Evolutionary conservation across 1,140 invertebrate genomes (phyloP), one percentile per base, ranked within the genome.

Genomic region (Bombus pascuorum): DNA sequence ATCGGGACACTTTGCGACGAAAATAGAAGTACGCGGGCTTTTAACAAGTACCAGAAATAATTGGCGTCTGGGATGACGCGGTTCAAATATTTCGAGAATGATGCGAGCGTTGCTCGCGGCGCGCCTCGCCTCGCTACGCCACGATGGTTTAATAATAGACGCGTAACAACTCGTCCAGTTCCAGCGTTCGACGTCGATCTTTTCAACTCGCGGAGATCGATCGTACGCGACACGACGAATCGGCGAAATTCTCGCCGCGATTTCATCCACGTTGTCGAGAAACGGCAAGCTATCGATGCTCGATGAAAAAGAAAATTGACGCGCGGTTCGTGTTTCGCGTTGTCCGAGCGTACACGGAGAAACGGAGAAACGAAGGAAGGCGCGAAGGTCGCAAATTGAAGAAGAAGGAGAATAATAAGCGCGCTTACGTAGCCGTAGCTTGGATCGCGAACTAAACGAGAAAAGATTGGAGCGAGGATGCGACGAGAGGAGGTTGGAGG

Each of bases 11-110:
- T 53, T 53, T 53, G 47, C 47, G 47, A 53, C 47, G 1, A 91
- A 91, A 92, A 91, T 91, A 92, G 85, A 88, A 80, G 68, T 42
- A 68, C 28, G 75, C 85, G 83, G 78, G 86, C 83, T 74, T 90
- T 91, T 88, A 88, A 89, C 87, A 82, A 85, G 87, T 82, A 72
- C 57, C 71, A 81, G 79, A 72, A 73, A 87, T 87, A 87, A 74
- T 85, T 88, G 86, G 68, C 37, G 82, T 83, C 65, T 57, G 37
- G 25, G 62, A 83, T 83, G 47, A 83, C 82, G 82, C 39, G 47
- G 74, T 57, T 53, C 12, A 83, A 83, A 83, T 83, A 83, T 77
- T 83, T 77, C 73, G 34, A 77, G 81, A 83, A 83, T 83, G 81
- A 77, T 77, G 65, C 81, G 34, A 83, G 62, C 47, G 57, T 83